phyloP scores from a whole-genome alignment of 2,797 vertebrate genomes.

The Sebastes itinus region DNA sequence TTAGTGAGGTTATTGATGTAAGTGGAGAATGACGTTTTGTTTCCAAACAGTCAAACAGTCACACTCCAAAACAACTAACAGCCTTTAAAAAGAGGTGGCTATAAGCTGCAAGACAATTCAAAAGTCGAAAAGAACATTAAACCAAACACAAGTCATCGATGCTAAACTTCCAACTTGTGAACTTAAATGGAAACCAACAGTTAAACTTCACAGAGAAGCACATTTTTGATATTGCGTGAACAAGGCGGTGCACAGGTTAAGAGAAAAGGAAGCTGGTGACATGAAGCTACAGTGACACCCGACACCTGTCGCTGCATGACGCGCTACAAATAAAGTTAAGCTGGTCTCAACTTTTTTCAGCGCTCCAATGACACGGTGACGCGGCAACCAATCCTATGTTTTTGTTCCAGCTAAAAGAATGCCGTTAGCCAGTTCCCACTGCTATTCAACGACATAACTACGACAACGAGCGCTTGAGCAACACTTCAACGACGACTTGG shows the following conservation, averaged over 20 bases:
- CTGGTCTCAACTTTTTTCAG: too few species aligned
- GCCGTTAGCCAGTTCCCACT: too few species aligned
- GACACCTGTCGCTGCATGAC: too few species aligned
- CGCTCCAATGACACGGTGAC: too few species aligned
- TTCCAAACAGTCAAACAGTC: background rate
- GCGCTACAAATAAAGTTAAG: too few species aligned
- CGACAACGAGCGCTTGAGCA: too few species aligned
- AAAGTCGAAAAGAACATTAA: background rate
- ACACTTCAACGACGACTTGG: too few species aligned
- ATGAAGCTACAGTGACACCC: too few species aligned
- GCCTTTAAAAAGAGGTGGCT: background rate
- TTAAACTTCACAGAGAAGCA: background rate
- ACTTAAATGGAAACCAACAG: background rate
- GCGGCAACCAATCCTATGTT: too few species aligned
- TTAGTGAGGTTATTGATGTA: background rate
- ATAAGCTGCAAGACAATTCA: background rate
- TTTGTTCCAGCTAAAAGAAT: too few species aligned
- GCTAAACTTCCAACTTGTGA: background rate
- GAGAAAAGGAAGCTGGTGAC: background rate
- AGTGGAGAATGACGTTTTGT: background rate
- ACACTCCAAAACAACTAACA: background rate
- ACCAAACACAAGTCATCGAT: background rate
- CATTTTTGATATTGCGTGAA: background rate
- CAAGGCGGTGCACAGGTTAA: background rate
- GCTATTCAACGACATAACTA: too few species aligned